Conservation (phyloP, 1,140 invertebrate species). For the Drosophila obscura region DNA sequence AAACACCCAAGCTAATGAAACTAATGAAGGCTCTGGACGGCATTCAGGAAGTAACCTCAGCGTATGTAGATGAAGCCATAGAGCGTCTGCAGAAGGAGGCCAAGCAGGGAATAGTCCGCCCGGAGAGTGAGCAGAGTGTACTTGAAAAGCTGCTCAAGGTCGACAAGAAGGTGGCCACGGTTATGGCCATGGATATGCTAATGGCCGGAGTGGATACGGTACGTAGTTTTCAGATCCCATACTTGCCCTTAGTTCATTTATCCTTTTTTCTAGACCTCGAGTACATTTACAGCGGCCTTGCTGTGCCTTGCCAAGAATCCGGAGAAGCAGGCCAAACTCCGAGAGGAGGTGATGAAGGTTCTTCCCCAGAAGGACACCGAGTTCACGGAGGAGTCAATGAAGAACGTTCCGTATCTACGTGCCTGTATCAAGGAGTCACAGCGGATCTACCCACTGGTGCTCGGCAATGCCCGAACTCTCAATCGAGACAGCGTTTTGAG, state of each 20-base stretch:
- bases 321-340: conserved; percentile 87
- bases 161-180: conserved; percentile 83
- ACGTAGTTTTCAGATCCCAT: conserved; percentile 3
- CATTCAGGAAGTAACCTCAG: conserved; percentile 42
- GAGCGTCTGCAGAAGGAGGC: conserved; percentile 59
- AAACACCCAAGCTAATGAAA: conserved; percentile 86
- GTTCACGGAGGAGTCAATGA: conserved; percentile 85
- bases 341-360: conserved; percentile 86
- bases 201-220: conserved; percentile 78
- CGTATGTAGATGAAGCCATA: conserved; percentile 69
- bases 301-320: conserved; percentile 87
- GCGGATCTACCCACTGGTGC: conserved; percentile 85
- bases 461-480: conserved; percentile 84
- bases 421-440: conserved; percentile 88
- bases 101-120: conserved; percentile 34
- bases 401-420: conserved; percentile 86
- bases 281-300: conserved; percentile 42
- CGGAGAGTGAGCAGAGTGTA: conserved; percentile 75
- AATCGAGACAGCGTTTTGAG: conserved; percentile 85
- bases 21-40: conserved; percentile 84
- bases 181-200: conserved; percentile 82
- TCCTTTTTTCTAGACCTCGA: conserved; percentile 48
- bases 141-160: conserved; percentile 83
- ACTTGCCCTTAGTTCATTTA: background rate
- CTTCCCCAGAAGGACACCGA: conserved; percentile 84